phyloP scores from a whole-genome alignment of 2,113 vertebrate genomes.

The Sceloporus undulatus region DNA sequence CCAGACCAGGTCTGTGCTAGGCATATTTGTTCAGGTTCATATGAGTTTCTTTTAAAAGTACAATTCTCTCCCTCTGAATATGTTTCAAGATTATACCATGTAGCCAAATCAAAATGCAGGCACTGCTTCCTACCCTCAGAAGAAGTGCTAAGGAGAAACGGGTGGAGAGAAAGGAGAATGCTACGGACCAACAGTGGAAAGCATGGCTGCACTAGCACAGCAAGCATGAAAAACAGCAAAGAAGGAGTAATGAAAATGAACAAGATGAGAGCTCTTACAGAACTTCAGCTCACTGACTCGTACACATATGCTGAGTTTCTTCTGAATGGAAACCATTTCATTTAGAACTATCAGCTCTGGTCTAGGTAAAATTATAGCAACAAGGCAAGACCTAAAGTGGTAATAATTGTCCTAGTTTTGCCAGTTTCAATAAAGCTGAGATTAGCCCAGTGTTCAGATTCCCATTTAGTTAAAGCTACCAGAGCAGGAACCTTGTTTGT shows the following conservation, averaged over 20 bases:
- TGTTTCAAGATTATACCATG: neutral
- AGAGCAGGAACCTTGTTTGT: conserved; percentile 46
- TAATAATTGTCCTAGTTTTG: conserved; percentile 8
- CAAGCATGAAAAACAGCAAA: too few relatives aligned
- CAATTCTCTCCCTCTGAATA: neutral
- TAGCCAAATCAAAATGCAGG: neutral
- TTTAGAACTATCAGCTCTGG: neutral
- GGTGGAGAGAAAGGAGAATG: neutral
- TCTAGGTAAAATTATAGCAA: neutral
- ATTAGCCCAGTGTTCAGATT: conserved; percentile 2
- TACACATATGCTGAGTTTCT: too few relatives aligned
- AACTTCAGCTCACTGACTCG: neutral
- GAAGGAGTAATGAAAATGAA: too few relatives aligned
- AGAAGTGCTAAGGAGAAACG: neutral
- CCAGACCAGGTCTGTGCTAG: too few relatives aligned
- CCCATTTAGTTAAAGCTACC: conserved; percentile 51
- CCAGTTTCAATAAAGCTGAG: neutral
- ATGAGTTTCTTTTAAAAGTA: neutral
- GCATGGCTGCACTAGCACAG: too few relatives aligned
- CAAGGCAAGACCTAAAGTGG: neutral
- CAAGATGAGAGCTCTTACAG: neutral
- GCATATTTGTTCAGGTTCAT: neutral
- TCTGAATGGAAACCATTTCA: neutral
- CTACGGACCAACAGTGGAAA: neutral
- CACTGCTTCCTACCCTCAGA: neutral